phyloP scores from a whole-genome alignment of 2,113 vertebrate species.

The Tetrax tetrax region DNA sequence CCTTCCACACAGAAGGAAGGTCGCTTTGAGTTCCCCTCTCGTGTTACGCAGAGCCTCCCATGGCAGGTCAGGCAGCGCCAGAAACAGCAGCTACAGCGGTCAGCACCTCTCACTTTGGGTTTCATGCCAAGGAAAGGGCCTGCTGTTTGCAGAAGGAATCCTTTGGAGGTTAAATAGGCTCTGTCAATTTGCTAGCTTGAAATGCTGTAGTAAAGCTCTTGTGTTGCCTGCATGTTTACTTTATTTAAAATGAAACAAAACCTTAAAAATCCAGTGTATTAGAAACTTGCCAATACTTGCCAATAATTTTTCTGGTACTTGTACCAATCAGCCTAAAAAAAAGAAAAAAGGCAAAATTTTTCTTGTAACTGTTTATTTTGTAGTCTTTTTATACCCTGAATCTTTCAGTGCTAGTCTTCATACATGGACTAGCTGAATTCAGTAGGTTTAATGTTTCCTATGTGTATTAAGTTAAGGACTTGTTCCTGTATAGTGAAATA shows the following conservation, averaged over 20 bases:
- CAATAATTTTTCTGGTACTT: not conserved
- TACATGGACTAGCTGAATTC: not conserved
- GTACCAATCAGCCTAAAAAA: not conserved
- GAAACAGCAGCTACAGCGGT: not conserved
- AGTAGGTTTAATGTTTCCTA: not conserved
- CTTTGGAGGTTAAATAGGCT: not conserved
- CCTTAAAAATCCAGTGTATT: not conserved
- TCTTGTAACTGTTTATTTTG: not conserved
- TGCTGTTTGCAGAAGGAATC: not conserved
- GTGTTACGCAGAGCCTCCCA: not conserved
- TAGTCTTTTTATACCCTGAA: not conserved
- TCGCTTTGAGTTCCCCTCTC: not conserved
- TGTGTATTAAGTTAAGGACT: not conserved
- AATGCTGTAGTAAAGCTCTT: not conserved
- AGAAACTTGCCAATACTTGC: not conserved
- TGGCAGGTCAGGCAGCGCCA: not conserved
- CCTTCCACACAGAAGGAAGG: not conserved
- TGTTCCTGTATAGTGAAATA: not conserved
- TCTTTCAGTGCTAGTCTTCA: not conserved
- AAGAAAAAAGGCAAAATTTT: not conserved
- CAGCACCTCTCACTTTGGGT: not conserved
- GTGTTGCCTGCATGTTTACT: not conserved
- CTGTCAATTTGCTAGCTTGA: not conserved
- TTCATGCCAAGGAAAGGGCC: not conserved
- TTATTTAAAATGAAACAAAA: not conserved